Base-by-base conservation (phyloP, 2,797 vertebrate species). In the Aplochiton taeniatus region DNA sequence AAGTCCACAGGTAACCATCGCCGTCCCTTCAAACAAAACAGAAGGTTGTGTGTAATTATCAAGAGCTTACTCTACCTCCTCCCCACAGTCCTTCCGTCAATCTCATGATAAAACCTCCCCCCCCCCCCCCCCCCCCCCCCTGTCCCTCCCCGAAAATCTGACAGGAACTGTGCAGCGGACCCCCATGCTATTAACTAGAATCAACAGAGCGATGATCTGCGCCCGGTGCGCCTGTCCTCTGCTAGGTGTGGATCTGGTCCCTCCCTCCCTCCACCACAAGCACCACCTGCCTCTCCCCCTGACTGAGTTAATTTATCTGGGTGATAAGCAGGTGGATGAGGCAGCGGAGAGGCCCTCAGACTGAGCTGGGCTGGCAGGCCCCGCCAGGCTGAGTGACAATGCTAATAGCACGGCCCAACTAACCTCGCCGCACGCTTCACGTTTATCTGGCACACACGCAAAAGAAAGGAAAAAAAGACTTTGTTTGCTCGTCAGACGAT, bases 381-480 rank as follows among this genome's bases (percentile, higher is more conserved):
- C 91, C 61, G 88, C 86, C 89, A 91, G 82, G 83, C 87, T 91
- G 91, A 93, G 87, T 96, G 94, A 94, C 91, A 96, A 95, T 93
- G 92, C 93, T 92, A 94, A 92, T 91, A 89, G 88, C 84, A 74
- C 63, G 63, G 68, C 89, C 89, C 89, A 88, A 92, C 92, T 93
- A 91, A 92, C 90, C 90, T 89, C 85, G 67, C 87, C 87, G 62
- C 88, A 90, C 85, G 85, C 88, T 90, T 94, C 92, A 76, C 78
- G 89, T 87, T 93, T 87, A 95, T 94, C 91, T 92, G 84, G 80
- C 79, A 76, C 85, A 80, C 86, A 91, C 31, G 31, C 31, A 31
- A 6, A 31, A 31, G 31, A 31, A 31, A 31, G n/a, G n/a, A 31
- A 31, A 31, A 31, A 90, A 90, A 87, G 83, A 86, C 85, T 91